Base-by-base conservation (phyloP, 1,140 invertebrate genomes). In the Nylanderia fulva region DNA sequence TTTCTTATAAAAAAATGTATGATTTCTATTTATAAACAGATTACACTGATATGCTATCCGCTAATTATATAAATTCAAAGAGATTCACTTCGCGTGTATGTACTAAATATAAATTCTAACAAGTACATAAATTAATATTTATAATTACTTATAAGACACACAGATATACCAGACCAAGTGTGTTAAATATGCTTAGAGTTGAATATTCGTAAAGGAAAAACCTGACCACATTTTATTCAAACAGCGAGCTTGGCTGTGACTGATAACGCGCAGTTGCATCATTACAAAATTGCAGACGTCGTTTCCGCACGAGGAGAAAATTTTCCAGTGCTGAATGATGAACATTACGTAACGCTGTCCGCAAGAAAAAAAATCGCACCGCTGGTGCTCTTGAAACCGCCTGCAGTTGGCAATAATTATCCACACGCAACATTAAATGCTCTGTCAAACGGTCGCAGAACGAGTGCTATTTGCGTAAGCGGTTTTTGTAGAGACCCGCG, bases 261-360 rank as follows among this genome's bases (percentile, higher is more conserved):
- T 56, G 76, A 80, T 80, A 69, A 79, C 61, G n/a, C 42, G 48
- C 18, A 9, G 5, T 82, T 60, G 36, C 66, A 60, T 80, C 77
- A 58, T 54, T 42, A n/a, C 24, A 33, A 60, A 58, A 72, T 4
- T 58, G 9, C 77, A 45, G 27, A 58, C 33, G 27, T 27, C n/a
- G 18, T 56, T 42, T 48, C 15, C 24, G 61, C 76, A 63, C 48
- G 29, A 82, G n/a, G n/a, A 45, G 66, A 29, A 82, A 82, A 60
- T 82, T 71, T 82, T 82, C 66, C 77, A 71, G 21, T n/a, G 24
- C 54, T 68, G 27, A 52, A 68, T 24, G 74, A 24, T 48, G 1
- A 15, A 11, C 15, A 36, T 82, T 82, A 68, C 33, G 77, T 72
- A 82, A 82, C 21, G 18, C 4, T 4, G 36, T 52, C 18, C 0